Base-by-base conservation (phyloP, 2,888 invertebrate species). In the Conistra vaccinii region DNA sequence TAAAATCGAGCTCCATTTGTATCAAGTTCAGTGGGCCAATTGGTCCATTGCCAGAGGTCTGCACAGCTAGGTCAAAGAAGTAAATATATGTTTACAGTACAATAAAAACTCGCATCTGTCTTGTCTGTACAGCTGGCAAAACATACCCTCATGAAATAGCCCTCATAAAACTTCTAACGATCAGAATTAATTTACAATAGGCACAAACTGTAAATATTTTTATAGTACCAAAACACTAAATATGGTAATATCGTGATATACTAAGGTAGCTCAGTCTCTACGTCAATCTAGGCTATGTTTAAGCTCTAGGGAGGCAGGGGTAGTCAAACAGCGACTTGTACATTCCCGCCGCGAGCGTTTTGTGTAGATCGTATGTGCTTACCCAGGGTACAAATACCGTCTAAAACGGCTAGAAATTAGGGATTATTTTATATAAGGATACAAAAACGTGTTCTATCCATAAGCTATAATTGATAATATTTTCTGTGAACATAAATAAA, bases 201-300 rank as follows among this genome's bases (percentile, higher is more conserved):
- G 32, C 48, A 29, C 2, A 45, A 35, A 58, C 9, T 57, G 4
- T 14, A 35, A 78, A 69, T 45, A 70, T 61, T 55, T 74, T 66
- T 48, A 29, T 20, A 39, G 5, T 14, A 53, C 10, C 14, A 23
- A 51, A 53, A 60, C 32, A 10, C 6, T 53, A 65, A 65, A 72
- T 53, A 65, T 60, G 35, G 51, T 48, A 70, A 26, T 29, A 65
- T 45, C 17, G 23, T 57, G 42, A 35, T 58, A 61, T 14, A 51
- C 23, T 58, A 26, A 51, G 35, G 62, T 66, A 73, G 78, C 69
- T 65, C 29, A 68, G 68, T 66, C 69, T 60, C 68, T 53, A 63
- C 72, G 63, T 68, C 60, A 77, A 85, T 85, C 84, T 85, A 17
- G 83, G 76, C 62, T 80, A 83, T 76, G 80, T 73, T 78, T 75